phyloP scores from a whole-genome alignment of 2,888 invertebrate species.

The Iphiclides podalirius region DNA sequence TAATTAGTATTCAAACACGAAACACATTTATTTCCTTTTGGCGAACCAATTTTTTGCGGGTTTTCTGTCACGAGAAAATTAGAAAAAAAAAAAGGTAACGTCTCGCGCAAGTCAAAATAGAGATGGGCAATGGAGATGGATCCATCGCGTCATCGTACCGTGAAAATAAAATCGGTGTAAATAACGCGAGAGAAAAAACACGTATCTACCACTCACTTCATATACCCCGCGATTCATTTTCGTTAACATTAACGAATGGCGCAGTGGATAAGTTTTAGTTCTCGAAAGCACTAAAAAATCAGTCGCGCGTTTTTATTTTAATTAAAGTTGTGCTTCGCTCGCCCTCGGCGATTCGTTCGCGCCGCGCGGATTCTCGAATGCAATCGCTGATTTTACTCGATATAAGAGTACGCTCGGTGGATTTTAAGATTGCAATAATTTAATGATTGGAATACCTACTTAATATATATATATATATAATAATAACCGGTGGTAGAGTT shows the following conservation, averaged over 20 bases:
- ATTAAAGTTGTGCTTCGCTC: conserved; percentile 14
- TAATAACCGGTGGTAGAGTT: no score
- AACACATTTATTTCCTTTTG: no score
- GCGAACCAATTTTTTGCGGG: no score
- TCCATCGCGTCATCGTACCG: no score
- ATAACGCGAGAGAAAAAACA: no score
- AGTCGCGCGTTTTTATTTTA: conserved; percentile 17
- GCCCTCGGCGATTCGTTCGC: neutral
- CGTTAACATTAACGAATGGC: conserved; percentile 9
- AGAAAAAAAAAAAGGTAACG: no score
- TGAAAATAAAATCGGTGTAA: no score
- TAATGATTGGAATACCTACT: neutral
- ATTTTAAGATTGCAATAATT: neutral
- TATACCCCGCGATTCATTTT: conserved; percentile 4
- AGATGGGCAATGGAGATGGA: no score
- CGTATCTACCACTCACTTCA: conserved; percentile 3
- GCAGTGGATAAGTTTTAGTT: conserved; percentile 15
- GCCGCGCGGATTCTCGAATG: neutral
- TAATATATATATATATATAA: no score
- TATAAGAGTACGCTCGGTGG: neutral
- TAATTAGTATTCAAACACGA: no score
- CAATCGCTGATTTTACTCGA: neutral
- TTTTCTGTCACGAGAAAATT: no score
- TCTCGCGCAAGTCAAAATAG: no score
- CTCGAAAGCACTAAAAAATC: conserved; percentile 19